These are phyloP conservation scores for Cryptotermes secundus DNA, from an alignment of 1,140 invertebrate species.

Conservation along the genomic window DNA sequence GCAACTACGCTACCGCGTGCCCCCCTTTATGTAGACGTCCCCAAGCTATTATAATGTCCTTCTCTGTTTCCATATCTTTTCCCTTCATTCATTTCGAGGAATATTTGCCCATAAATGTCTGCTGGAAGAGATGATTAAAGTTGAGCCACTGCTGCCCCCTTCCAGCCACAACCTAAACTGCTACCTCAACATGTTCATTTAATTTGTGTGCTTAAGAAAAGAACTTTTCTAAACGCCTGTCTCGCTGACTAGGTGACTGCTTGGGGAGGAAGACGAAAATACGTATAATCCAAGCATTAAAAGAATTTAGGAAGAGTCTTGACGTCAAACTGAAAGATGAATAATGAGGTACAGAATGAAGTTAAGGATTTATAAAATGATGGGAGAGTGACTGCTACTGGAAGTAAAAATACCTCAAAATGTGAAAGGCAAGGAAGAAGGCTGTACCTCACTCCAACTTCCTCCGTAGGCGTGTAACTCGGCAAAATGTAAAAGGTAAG, in stretches of 20 bases:
- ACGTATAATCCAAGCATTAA: background rate
- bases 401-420: background rate
- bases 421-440: no score
- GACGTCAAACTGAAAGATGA: background rate
- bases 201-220: conserved; percentile 1
- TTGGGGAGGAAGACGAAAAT: background rate
- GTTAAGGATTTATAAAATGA: background rate
- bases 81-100: conserved; percentile 29
- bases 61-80: background rate
- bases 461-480: no score
- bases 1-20: no score
- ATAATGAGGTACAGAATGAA: background rate
- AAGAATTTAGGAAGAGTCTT: background rate
- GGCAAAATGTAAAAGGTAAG: no score
- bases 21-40: background rate
- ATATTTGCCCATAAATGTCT: conserved; percentile 33
- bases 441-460: no score
- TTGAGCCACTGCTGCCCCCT: conserved; percentile 21
- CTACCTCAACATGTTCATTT: background rate
- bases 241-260: background rate
- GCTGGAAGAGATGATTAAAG: conserved; percentile 32
- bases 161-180: background rate
- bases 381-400: background rate
- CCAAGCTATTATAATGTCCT: background rate
- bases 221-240: background rate